Base-by-base conservation (phyloP, 2,888 invertebrate genomes). In the Chloromyia formosa region DNA sequence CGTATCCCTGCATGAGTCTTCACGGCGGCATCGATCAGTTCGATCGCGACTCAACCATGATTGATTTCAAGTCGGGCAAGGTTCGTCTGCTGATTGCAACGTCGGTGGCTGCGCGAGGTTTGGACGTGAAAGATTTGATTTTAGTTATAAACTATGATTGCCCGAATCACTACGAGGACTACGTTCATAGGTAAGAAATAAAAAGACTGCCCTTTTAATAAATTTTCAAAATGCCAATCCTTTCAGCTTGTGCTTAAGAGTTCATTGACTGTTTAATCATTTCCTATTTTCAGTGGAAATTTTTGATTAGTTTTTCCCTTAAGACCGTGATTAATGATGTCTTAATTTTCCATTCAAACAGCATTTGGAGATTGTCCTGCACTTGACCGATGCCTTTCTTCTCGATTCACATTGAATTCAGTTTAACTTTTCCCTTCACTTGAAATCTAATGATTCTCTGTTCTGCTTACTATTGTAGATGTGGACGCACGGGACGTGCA, bases 1-100 rank as follows among this genome's bases (percentile, higher is more conserved):
- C 96, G 0, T 99, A 99, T 84, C 92, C 94, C 14, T 98, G 98
- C 83, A 93, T 98, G 92, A 96, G 98, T 74, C 88, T 99, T 69
- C 99, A 99, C 82, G 99, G 99, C 75, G 99, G 98, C 79, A 98
- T 99, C 82, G 99, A 99, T 87, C 99, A 99, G 87, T 98, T 97
- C 86, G 99, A 99, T 88, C 89, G 99, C 80, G 99, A 99, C 86
- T 96, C 96, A 3, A 98, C 97, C 40, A 98, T 99, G 80, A 89
- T 94, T 42, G 98, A 99, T 87, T 99, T 99, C 86, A 99, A 99
- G 87, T 92, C 92, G 45, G 97, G 97, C 68, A 93, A 95, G 86
- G 92, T 96, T 79, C 95, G 94, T 83, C 87, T 99, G 64, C 86
- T 99, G 81, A 94, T 98, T 3, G 99, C 99, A 0, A 99, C 99